Percentiles rank a stretch among this genome's conserved stretches.
Evolutionary conservation across 1,140 invertebrate species (phyloP).

Genomic region (Papilio glaucus): DNA sequence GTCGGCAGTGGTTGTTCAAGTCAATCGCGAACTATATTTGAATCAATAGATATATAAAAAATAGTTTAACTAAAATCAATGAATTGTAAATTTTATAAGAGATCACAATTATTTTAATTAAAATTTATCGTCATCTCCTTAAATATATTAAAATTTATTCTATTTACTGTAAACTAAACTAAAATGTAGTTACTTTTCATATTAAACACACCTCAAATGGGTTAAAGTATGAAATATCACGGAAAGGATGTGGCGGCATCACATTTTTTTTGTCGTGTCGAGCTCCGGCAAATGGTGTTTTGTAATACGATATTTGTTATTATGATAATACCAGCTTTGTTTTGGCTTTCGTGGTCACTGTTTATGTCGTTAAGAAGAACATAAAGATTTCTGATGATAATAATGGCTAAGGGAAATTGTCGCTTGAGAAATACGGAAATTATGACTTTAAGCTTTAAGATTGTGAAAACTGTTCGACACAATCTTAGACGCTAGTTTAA

Average conservation of each 20-base stretch:
- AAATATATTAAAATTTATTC: no score
- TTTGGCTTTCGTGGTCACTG: conserved; percentile 16
- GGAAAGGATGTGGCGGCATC: conserved; percentile 43
- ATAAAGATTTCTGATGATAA: conserved; percentile 7
- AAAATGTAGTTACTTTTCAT: neutral
- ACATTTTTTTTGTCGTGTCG: conserved; percentile 41
- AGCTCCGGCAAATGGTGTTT: conserved; percentile 18
- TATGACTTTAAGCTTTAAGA: neutral
- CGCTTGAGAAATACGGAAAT: neutral
- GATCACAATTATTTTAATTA: no score
- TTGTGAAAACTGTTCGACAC: conserved; percentile 1
- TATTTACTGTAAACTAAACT: neutral
- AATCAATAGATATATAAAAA: no score
- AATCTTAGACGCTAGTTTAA: neutral
- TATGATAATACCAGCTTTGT: conserved; percentile 25
- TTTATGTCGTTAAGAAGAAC: conserved; percentile 9
- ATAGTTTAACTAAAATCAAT: no score
- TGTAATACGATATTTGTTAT: conserved; percentile 39
- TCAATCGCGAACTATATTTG: no score
- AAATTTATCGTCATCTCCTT: no score
- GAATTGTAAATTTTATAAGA: no score
- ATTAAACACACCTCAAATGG: conserved; percentile 40
- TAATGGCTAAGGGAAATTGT: neutral
- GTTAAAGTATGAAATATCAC: conserved; percentile 41
- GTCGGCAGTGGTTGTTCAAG: no score